Evolutionary conservation across 2,797 vertebrate genomes (phyloP), one percentile per base, ranked within the genome.

Genomic region (Streptopelia turtur): DNA sequence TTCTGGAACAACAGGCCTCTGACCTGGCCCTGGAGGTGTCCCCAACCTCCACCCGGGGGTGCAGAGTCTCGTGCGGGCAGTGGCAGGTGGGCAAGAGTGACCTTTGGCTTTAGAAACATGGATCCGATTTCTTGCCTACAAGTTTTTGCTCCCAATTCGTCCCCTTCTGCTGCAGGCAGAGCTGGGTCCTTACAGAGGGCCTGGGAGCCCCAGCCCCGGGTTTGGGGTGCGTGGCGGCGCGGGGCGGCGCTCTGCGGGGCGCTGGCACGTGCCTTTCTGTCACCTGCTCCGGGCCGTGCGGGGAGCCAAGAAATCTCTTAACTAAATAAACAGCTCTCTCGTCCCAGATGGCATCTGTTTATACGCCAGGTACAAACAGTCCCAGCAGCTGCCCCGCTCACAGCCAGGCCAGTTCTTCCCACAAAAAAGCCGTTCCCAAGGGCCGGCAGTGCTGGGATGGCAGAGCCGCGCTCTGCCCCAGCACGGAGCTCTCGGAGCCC

Each of bases 271-370:
- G 55, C 77, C n/a, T 33, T 61, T 14, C 66, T 37, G 72, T 80
- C 4, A 10, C 90, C 75, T 68, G 74, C 61, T 90, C 77, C 56
- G 83, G 75, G 63, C 70, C 5, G 10, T 0, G 0, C 27, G 82
- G 68, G 28, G 20, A 93, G 91, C 93, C 93, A 94, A 94, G 78
- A 83, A 95, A 88, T 70, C 37, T 69, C 86, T 91, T 75, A 76
- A 37, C 82, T 92, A 96, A 96, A 95, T 52, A 96, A 90, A 95
- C 82, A 89, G 22, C 66, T 17, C 66, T 50, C 76, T 86, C 6
- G 2, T 84, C 84, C 88, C 71, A 8, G 25, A 30, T 90, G 89
- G 87, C 84, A 80, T 77, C 91, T 97, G 93, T 91, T 95, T 81
- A 70, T 75, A 31, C 16, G 8, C 27, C 82, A 92, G 89, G 85